Evolutionary conservation across 2,113 vertebrate species (phyloP).

Genomic region (Seriola rivoliana): DNA sequence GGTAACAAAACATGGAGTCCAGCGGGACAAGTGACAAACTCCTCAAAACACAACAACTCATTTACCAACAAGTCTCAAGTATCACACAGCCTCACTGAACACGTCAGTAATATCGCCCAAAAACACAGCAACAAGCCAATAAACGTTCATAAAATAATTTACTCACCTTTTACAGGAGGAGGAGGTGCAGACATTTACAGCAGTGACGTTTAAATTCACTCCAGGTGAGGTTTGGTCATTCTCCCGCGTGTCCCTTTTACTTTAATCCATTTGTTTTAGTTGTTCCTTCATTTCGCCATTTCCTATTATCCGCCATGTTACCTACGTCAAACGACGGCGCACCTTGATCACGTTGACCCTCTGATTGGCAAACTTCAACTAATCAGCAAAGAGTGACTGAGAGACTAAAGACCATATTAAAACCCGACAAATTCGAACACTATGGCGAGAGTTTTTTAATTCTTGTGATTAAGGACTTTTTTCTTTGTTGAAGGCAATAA

Average conservation of each 20-base stretch:
- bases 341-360: background rate
- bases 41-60: no score
- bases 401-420: no score
- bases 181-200: background rate
- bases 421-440: no score
- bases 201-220: background rate
- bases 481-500: background rate
- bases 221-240: background rate
- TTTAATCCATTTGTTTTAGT: background rate
- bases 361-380: slow-evolving; percentile 2
- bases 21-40: background rate
- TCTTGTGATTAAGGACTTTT: no score
- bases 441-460: no score
- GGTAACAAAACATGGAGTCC: background rate
- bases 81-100: background rate
- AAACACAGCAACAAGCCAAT: background rate
- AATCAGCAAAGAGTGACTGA: no score
- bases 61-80: no score
- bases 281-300: background rate
- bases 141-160: background rate
- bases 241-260: accelerated
- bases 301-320: background rate
- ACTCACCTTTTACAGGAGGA: background rate
- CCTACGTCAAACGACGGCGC: background rate
- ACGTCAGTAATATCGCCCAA: no score